A percentile compares a stretch with the other conserved stretches of the same genome.
phyloP scores from a whole-genome alignment of 2,113 vertebrate species.

The Abramis brama region DNA sequence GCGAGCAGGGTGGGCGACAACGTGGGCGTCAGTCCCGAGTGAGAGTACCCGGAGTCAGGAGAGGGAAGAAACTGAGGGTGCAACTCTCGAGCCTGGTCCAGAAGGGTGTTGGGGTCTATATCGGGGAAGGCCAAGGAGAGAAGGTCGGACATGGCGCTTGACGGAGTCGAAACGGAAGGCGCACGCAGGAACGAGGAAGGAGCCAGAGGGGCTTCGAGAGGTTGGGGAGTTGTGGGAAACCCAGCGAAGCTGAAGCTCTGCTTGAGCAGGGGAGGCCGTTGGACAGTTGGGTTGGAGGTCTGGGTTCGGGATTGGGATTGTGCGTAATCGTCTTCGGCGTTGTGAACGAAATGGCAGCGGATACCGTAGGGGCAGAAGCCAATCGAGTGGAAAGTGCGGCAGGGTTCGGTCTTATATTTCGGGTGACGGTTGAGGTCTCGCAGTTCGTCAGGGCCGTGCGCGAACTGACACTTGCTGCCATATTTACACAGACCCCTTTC shows the following conservation, averaged over 20 bases:
- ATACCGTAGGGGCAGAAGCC: constrained; percentile 89
- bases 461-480: constrained; percentile 84
- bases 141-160: constrained; percentile 71
- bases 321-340: constrained; percentile 74
- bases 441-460: constrained; percentile 82
- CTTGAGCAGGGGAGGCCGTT: constrained; percentile 71
- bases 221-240: constrained; percentile 71
- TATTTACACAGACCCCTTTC: constrained; percentile 80
- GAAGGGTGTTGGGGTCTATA: constrained; percentile 65
- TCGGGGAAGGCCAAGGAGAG: constrained; percentile 71
- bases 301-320: constrained; percentile 46
- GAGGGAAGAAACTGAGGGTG: constrained; percentile 74
- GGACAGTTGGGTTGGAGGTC: constrained; percentile 34
- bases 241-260: constrained; percentile 88
- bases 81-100: constrained; percentile 62
- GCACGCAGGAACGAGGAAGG: constrained; percentile 62
- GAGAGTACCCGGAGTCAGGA: constrained; percentile 76
- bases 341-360: constrained; percentile 91
- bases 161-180: constrained; percentile 25
- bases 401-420: constrained; percentile 90
- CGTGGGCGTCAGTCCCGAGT: constrained; percentile 65
- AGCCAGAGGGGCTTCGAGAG: constrained; percentile 49
- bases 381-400: constrained; percentile 87
- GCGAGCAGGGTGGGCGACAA: constrained; percentile 62
- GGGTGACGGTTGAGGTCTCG: constrained; percentile 86